Conservation (phyloP, 2,797 vertebrate genomes). For the Champsocephalus esox region DNA sequence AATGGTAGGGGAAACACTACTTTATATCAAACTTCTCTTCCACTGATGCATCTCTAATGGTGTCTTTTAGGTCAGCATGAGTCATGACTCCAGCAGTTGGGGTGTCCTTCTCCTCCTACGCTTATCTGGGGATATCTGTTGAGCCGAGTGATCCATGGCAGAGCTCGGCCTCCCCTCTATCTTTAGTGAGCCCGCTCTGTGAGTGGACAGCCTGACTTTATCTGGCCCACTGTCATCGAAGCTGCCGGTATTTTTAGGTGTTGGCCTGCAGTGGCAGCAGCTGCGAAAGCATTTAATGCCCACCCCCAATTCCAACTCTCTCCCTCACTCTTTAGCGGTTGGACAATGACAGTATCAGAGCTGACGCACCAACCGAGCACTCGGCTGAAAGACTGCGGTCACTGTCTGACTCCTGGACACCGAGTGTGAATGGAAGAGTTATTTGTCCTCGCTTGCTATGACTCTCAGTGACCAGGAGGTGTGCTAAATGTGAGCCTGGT, state of each 20-base stretch:
- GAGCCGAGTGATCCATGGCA: conserved; percentile 71
- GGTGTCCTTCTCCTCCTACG: conserved; percentile 54
- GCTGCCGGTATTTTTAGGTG: conserved; percentile 84
- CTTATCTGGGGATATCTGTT: conserved; percentile 63
- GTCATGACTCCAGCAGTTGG: conserved; percentile 50
- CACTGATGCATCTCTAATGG: conserved; percentile 11
- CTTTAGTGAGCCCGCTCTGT: conserved; percentile 76
- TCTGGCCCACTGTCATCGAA: conserved; percentile 79
- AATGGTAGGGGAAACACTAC: no score
- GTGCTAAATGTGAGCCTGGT: not conserved
- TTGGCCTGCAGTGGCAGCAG: conserved; percentile 77
- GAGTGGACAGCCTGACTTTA: conserved; percentile 82
- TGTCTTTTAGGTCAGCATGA: conserved; percentile 34
- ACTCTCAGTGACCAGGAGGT: conserved; percentile 5
- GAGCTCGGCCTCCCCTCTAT: conserved; percentile 70
- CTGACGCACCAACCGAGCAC: conserved; percentile 33
- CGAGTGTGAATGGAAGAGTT: conserved; percentile 22
- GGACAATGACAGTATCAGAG: conserved; percentile 69
- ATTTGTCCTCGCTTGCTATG: not conserved
- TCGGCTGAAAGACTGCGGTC: conserved; percentile 22
- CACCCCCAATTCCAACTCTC: conserved; percentile 30
- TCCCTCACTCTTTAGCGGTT: conserved; percentile 50
- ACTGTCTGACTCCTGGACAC: conserved; percentile 6
- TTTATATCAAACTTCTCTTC: conserved; percentile 22
- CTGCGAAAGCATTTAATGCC: conserved; percentile 82